Percentiles rank a stretch among this genome's conserved stretches.
Conservation (phyloP, 2,888 invertebrate species). For the Euproctis similis region DNA sequence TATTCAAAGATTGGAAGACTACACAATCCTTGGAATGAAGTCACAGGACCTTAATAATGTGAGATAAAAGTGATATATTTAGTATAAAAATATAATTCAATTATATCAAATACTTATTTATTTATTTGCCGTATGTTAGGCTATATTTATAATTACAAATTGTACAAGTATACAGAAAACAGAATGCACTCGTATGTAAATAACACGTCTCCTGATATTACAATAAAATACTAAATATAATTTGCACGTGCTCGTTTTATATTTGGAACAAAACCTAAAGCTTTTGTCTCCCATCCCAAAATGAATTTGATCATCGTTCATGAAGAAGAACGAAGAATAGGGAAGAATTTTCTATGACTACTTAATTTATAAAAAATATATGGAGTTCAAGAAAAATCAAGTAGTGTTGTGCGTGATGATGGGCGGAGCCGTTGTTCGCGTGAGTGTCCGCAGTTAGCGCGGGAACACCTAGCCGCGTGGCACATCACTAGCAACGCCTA, state of each 20-base stretch:
- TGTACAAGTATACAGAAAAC: slow-evolving; percentile 24
- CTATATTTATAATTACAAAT: too few relatives aligned
- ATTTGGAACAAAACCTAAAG: slow-evolving; percentile 20
- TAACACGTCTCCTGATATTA: slow-evolving; percentile 21
- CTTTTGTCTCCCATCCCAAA: slow-evolving; percentile 6
- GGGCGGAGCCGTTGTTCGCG: slow-evolving; percentile 68
- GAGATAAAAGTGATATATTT: too few relatives aligned
- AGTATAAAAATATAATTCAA: too few relatives aligned
- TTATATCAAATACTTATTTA: too few relatives aligned
- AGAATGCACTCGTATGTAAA: slow-evolving; percentile 22
- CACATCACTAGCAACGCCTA: slow-evolving; percentile 71
- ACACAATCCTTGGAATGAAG: too few relatives aligned
- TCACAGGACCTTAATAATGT: too few relatives aligned
- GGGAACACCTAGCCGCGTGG: slow-evolving; percentile 61
- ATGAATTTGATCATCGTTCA: too few relatives aligned
- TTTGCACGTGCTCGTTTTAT: slow-evolving; percentile 19
- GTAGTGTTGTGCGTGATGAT: slow-evolving; percentile 49
- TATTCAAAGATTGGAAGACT: too few relatives aligned
- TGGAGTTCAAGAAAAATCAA: slow-evolving; percentile 26
- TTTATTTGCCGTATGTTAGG: too few relatives aligned
- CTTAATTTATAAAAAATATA: slow-evolving; percentile 18
- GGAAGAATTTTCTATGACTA: too few relatives aligned
- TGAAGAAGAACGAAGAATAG: too few relatives aligned
- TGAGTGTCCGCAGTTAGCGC: slow-evolving; percentile 59
- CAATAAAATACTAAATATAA: slow-evolving; percentile 22